Evolutionary conservation across 2,797 vertebrate species (phyloP), one percentile per base, ranked within the genome.

Genomic region (Synanceia verrucosa): DNA sequence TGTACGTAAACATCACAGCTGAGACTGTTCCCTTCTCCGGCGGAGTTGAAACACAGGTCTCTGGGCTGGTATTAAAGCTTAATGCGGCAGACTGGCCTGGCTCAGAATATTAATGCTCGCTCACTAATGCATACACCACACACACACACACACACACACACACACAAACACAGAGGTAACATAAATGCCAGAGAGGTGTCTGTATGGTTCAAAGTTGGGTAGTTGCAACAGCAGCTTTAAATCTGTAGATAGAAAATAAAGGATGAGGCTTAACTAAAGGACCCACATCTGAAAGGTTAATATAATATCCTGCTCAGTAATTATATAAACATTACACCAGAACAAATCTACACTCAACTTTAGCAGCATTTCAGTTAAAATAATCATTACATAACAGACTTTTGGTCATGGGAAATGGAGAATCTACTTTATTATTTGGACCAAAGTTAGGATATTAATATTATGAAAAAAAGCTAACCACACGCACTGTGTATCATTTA

Each of bases 31-130:
- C 48, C 63, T 69, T 68, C 64, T 67, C 60, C 43, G 34, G 63
- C 72, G 69, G 73, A 84, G 79, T 78, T 88, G 76, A 89, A 88
- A 82, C 80, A 71, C 56, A 58, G 80, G 78, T 85, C 86, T 89
- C 81, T 79, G 67, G 74, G 82, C 81, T 75, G 71, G 51, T 78
- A 88, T 85, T 85, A 89, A 86, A 88, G 80, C 82, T 70, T 85
- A 82, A 85, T 81, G 69, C 79, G 71, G 71, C 71, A 78, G 73
- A 73, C 69, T 53, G 50, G 65, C 69, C 75, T 65, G 73, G 70
- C 43, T 69, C 73, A 65, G 87, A 87, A 87, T 87, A 82, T 73
- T 78, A 86, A 86, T 83, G 55, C 59, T 47, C 47, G 18, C 36
- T 53, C 44, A 57, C 43, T 52, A 47, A 64, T 23, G 50, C 59